phyloP scores from a whole-genome alignment of 1,140 invertebrate species.

The Pachyrhynchus sulphureomaculatus region DNA sequence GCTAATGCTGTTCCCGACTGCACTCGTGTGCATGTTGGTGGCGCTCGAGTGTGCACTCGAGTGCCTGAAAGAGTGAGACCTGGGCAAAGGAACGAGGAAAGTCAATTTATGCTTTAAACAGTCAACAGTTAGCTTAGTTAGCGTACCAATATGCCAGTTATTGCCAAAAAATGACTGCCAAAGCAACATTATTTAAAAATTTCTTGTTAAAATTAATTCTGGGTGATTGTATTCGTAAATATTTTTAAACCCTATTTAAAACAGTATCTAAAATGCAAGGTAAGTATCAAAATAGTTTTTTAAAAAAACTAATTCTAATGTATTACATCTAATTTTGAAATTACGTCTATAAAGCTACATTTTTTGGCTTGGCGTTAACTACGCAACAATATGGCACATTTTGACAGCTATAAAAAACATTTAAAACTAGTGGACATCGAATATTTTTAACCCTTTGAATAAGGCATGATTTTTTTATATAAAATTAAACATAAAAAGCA shows the following conservation, averaged over 20 bases:
- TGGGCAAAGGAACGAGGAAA: conserved; percentile 52
- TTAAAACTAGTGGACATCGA: conserved; percentile 21
- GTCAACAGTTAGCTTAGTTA: neutral
- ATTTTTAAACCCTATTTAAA: too few species aligned
- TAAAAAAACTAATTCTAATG: too few species aligned
- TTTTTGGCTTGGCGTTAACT: neutral
- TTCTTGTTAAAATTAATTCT: too few species aligned
- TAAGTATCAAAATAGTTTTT: too few species aligned
- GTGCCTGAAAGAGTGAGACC: conserved; percentile 53
- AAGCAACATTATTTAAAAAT: neutral
- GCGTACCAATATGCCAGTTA: conserved; percentile 5
- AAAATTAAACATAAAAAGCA: too few species aligned
- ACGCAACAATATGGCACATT: conserved; percentile 13
- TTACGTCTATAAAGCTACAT: too few species aligned
- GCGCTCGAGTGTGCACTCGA: conserved; percentile 51
- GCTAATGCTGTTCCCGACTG: conserved; percentile 53
- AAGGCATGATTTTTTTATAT: too few species aligned
- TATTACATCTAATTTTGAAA: too few species aligned
- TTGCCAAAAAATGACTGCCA: conserved; percentile 6
- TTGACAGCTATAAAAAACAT: conserved; percentile 2
- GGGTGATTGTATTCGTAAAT: too few species aligned
- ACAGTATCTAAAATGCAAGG: too few species aligned
- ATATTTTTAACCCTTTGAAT: conserved; percentile 33
- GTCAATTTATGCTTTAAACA: neutral
- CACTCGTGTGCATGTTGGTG: conserved; percentile 49